Evolutionary conservation across 2,113 vertebrate genomes (phyloP), one percentile per base, ranked within the genome.

Genomic region (Lagenorhynchus albirostris): DNA sequence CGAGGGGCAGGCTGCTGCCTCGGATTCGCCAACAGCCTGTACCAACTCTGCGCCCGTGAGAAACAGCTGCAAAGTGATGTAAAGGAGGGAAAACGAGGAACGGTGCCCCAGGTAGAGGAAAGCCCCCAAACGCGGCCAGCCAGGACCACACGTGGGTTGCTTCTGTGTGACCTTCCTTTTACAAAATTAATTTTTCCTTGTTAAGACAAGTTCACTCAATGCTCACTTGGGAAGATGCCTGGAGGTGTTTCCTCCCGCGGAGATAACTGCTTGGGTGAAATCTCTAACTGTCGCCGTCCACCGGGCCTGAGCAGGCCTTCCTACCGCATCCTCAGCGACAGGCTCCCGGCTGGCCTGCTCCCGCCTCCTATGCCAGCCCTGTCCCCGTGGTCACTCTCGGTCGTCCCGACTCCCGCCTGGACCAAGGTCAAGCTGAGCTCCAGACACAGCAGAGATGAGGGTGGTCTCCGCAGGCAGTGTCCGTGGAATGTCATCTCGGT

Each of bases 21-120:
- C 25, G 10, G 60, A 21, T 25, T 26, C 60, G 2, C 23, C 60
- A 62, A 25, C 60, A 62, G 60, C 60, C 60, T 23, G 21, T 8
- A 6, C 55, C 23, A 33, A 15, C 17, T 33, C 33, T 17, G 60
- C 53, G 6, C 41, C 58, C 17, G 18, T 3, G 44, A 89, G 76
- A 58, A 41, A 36, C 1, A 6, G 50, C n/a, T 47, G 15, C 60
- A 33, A 53, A 41, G 29, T 25, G 47, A 67, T 5, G 2, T 4
- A 8, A 29, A 76, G 21, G 36, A 0, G 6, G 63, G 36, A 70
- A 62, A 31, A 44, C 33, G 33, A 67, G 53, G 10, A 18, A 53
- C 38, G 10, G 3, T 14, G 1, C 1, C 33, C 33, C 26, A 2
- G 23, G 2, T 0, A 31, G 38, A 74, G 36, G 9, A 31, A 50